phyloP scores from a whole-genome alignment of 2,888 invertebrate species.

The Apocheima hispidaria region DNA sequence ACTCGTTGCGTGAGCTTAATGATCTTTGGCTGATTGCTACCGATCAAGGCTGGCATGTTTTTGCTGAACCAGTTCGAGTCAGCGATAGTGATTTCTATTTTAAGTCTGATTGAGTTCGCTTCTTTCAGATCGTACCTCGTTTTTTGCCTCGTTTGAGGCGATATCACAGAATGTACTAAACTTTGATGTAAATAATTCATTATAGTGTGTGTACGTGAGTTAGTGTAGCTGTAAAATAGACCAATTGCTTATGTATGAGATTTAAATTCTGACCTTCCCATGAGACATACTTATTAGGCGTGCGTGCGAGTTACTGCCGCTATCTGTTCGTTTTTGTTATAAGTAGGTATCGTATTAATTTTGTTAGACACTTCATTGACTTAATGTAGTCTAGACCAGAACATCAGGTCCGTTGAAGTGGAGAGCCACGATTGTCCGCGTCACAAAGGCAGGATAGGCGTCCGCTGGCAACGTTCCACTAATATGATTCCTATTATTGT shows the following conservation, averaged over 20 bases:
- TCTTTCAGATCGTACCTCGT: conserved; percentile 7
- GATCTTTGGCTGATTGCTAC: conserved; percentile 41
- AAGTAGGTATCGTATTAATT: no score
- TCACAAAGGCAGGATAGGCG: conserved; percentile 42
- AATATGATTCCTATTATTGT: conserved; percentile 48
- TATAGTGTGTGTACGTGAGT: not conserved
- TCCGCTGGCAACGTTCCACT: conserved; percentile 46
- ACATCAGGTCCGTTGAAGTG: conserved; percentile 28
- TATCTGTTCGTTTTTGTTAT: no score
- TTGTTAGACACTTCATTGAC: not conserved
- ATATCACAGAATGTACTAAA: not conserved
- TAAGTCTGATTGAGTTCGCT: conserved; percentile 12
- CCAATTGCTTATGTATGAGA: not conserved
- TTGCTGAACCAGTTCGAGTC: conserved; percentile 18
- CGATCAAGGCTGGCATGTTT: conserved; percentile 21
- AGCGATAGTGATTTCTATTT: conserved; percentile 20
- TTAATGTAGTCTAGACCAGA: not conserved
- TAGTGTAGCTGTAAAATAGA: not conserved
- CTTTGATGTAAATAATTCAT: not conserved
- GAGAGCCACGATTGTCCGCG: conserved; percentile 45
- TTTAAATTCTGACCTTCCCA: not conserved
- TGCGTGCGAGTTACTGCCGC: not conserved
- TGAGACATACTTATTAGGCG: not conserved
- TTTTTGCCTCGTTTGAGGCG: not conserved
- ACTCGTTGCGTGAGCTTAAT: conserved; percentile 48